phyloP scores from a whole-genome alignment of 2,113 vertebrate genomes.

The Chauna torquata region DNA sequence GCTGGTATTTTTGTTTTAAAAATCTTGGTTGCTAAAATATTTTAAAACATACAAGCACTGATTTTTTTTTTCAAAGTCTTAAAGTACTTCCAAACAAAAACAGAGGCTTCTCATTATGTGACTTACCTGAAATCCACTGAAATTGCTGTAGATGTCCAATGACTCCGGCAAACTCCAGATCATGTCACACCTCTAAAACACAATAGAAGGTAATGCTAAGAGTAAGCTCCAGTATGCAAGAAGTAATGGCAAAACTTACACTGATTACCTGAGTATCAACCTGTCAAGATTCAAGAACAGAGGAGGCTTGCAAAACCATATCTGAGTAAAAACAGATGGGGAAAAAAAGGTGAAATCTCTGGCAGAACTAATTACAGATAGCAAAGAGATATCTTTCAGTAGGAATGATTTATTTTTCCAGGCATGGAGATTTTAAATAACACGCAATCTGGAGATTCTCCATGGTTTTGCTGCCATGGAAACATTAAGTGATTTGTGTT shows the following conservation, averaged over 20 bases:
- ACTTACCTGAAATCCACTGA: neutral
- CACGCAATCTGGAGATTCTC: neutral
- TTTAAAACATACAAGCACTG: neutral
- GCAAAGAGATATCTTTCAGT: neutral
- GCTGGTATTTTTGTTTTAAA: neutral
- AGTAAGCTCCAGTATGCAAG: neutral
- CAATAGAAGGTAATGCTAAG: neutral
- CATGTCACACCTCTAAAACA: neutral
- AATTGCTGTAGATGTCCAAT: neutral
- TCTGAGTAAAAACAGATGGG: neutral
- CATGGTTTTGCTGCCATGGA: neutral
- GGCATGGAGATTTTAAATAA: neutral
- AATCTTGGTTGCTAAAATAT: neutral
- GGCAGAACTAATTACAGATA: neutral
- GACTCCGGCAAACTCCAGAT: neutral
- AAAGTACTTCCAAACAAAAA: neutral
- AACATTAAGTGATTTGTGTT: neutral
- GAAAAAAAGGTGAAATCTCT: neutral
- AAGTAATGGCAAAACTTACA: neutral
- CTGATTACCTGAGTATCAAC: neutral
- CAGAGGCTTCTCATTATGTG: neutral
- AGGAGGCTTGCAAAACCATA: neutral
- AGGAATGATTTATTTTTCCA: neutral
- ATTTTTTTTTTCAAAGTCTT: neutral
- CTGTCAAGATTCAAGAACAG: neutral